phyloP scores from a whole-genome alignment of 2,888 invertebrate species.

The Euproctis similis region DNA sequence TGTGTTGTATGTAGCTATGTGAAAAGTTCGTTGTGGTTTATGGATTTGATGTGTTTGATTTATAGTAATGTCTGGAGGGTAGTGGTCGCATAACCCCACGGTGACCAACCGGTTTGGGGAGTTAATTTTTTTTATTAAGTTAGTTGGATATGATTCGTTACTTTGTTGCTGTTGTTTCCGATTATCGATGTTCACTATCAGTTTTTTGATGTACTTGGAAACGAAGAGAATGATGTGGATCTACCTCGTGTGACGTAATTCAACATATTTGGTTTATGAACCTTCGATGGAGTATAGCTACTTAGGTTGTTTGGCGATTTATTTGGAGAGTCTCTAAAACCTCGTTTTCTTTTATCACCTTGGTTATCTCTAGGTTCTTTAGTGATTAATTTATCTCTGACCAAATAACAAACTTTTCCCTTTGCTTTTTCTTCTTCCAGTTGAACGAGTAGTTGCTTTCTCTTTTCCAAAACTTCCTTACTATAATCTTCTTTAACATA shows the following conservation, averaged over 20 bases:
- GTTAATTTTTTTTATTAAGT: too few species aligned
- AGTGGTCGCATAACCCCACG: slow-evolving; percentile 6
- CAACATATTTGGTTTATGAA: slow-evolving; percentile 1
- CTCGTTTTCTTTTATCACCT: slow-evolving; percentile 4
- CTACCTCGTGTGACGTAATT: background rate
- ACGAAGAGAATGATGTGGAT: background rate
- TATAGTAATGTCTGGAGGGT: slow-evolving; percentile 6
- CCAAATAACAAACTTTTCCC: slow-evolving; percentile 3
- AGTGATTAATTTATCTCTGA: slow-evolving; percentile 3
- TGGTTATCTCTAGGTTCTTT: slow-evolving; percentile 2
- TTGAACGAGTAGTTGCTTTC: slow-evolving; percentile 2
- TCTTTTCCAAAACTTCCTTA: slow-evolving; percentile 4
- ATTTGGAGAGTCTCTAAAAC: background rate
- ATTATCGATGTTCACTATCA: slow-evolving; percentile 1
- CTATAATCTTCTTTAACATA: slow-evolving; percentile 3
- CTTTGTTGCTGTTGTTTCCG: too few species aligned
- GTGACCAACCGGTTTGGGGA: slow-evolving; percentile 9
- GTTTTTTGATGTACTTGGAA: slow-evolving; percentile 2
- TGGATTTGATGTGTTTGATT: slow-evolving; percentile 3
- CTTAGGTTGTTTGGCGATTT: background rate
- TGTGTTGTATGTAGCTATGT: background rate
- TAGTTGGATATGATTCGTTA: too few species aligned
- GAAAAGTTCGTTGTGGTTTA: slow-evolving; percentile 2
- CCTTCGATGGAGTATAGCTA: background rate
- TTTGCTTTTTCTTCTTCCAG: slow-evolving; percentile 5